Base-by-base conservation (phyloP, 2,797 vertebrate species). In the Sebastes dallii region DNA sequence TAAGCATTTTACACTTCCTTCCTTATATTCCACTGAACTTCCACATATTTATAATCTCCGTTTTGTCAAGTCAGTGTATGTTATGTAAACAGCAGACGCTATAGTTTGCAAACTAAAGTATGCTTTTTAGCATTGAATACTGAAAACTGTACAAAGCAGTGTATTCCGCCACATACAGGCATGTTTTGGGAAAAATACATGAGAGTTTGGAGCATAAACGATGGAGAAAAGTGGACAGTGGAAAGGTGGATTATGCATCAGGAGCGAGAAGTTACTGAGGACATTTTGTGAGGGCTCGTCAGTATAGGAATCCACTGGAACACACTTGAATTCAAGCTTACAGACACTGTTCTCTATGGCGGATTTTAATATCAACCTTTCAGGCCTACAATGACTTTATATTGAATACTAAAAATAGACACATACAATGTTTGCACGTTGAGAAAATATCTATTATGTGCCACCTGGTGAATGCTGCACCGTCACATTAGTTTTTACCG, bases 391-490 rank as follows among this genome's bases (percentile, higher is more conserved):
- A 13, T 24, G 42, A 25, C 30, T 62, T 55, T 0, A 61, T n/a
- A 2, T 34, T 16, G 27, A n/a, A 34, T 24, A 72, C n/a, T 59
- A n/a, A 59, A 60, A 60, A 65, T 2, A 52, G 5, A 36, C 36
- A 27, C 18, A 0, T 29, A 22, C 11, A 0, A 24, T 61, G 18
- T 12, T 30, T 56, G 12, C 1, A 66, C 16, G 0, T 32, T 0
- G 22, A 68, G 22, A 56, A 30, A 16, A 34, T 18, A 52, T 54
- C 42, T 36, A 39, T 74, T 22, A 5, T 29, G 9, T 10, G 13
- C n/a, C n/a, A n/a, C 22, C 13, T 30, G 13, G 20, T 39, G 50
- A 61, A 62, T 11, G 20, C 25, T 34, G 1, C 27, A 58, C 56
- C 34, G 18, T 30, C n/a, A 50, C 10, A 25, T 30, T 52, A 29